Conservation (phyloP, 2,797 vertebrate species). For the Glyptemys insculpta region DNA sequence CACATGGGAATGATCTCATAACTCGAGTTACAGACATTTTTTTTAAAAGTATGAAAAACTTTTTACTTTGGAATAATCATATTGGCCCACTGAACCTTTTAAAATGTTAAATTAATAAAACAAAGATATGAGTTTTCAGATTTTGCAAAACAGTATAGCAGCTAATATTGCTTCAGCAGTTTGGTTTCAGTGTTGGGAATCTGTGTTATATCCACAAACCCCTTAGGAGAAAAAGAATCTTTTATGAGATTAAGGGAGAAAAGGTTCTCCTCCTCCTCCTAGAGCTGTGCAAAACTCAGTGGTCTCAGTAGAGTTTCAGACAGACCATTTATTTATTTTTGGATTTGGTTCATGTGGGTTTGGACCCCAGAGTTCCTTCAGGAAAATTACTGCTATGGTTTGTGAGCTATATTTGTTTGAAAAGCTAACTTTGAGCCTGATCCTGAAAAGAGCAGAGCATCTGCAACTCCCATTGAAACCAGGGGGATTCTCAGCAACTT, state of each 20-base stretch:
- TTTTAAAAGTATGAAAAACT: not conserved
- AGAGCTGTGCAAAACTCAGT: not conserved
- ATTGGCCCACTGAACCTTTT: not conserved
- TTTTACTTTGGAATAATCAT: not conserved
- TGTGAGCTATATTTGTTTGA: slow-evolving; percentile 5
- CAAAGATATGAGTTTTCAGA: not conserved
- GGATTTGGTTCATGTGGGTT: not conserved
- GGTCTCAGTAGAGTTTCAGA: not conserved
- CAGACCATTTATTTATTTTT: not conserved
- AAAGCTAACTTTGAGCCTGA: slow-evolving; percentile 27
- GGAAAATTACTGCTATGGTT: not conserved
- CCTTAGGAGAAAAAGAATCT: slow-evolving; percentile 30
- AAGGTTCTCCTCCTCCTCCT: not conserved
- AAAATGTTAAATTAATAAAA: slow-evolving; percentile 9
- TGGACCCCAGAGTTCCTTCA: not conserved
- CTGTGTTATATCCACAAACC: not conserved
- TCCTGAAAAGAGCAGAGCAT: not conserved
- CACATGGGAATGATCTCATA: not conserved
- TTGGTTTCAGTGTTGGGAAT: slow-evolving; percentile 41
- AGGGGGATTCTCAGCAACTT: slow-evolving; percentile 28
- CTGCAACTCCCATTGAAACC: slow-evolving; percentile 34
- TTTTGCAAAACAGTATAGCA: not conserved
- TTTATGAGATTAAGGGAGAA: slow-evolving; percentile 21
- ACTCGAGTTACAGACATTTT: not conserved
- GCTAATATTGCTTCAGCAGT: not conserved